Base-by-base conservation (phyloP, 2,113 vertebrate genomes). In the Cryptotis parvus region DNA sequence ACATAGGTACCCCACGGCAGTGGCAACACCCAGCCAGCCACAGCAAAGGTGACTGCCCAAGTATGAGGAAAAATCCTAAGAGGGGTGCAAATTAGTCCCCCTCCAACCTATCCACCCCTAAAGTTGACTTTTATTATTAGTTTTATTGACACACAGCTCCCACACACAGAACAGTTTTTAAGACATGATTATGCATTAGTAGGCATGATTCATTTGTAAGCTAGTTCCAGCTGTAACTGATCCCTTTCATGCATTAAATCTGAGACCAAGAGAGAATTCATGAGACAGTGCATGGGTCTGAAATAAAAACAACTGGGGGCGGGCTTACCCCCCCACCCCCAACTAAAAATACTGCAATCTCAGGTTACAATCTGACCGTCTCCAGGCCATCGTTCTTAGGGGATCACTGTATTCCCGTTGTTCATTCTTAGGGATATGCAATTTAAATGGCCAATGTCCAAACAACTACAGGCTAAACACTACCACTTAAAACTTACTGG, bases 11-110 rank as follows among this genome's bases (percentile, higher is more conserved):
- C 9, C 5, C 63, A 65, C 6, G 81, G 87, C 83, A 91, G 69
- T 90, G 87, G 85, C 93, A 93, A 58, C 72, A 52, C 37, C 33
- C 37, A 24, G 37, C 18, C 39, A 78, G 10, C n/a, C 77, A 91
- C 29, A 43, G 15, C 92, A 65, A 74, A 55, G 73, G 63, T 7
- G 24, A 29, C 31, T 39, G 43, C 94, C 68, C 33, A 87, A 6
- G 9, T 4, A 4, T 0, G 55, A 0, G 76, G 31, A 68, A 58
- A 94, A 81, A 18, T n/a, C n/a, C 16, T 27, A 61, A 78, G 33
- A 22, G n/a, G n/a, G n/a, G n/a, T n/a, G 0, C 4, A 91, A 3
- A 87, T 31, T n/a, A 70, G n/a, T 81, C 29, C 65, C 65, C 45
- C 45, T 49, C 45, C 39, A 11, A 18, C 31, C 75, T 29, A 12